Percentiles rank a stretch among this genome's conserved stretches.
Evolutionary conservation across 2,888 invertebrate genomes (phyloP).

Genomic region (Resseliella maxima): DNA sequence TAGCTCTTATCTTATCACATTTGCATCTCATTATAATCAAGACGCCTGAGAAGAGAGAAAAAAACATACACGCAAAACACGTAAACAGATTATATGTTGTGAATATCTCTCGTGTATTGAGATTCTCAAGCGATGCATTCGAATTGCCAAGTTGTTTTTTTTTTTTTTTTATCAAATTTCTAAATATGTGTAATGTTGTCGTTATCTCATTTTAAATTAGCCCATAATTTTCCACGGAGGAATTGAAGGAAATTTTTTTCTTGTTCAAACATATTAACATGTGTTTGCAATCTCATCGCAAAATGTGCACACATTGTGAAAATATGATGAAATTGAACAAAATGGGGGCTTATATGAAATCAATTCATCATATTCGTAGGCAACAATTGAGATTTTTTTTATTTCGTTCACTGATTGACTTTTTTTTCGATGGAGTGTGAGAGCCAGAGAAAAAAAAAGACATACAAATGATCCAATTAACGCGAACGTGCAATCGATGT

Average conservation of each 20-base stretch:
- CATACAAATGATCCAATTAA: slow-evolving; percentile 40
- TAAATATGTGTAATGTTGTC: slow-evolving; percentile 42
- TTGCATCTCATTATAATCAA: slow-evolving; percentile 47
- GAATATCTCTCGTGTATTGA: slow-evolving; percentile 26
- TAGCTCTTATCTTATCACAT: slow-evolving; percentile 54
- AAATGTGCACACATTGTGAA: neutral
- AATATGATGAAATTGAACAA: neutral
- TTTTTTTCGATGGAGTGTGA: too few species aligned
- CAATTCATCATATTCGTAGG: neutral
- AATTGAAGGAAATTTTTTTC: neutral
- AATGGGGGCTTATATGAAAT: neutral
- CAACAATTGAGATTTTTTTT: neutral
- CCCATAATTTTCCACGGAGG: slow-evolving; percentile 20
- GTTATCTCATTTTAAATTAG: slow-evolving; percentile 48
- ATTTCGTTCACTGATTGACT: neutral
- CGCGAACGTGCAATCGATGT: neutral
- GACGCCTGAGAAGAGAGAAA: neutral
- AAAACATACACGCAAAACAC: neutral
- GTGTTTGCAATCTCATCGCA: neutral
- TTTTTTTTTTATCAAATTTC: neutral
- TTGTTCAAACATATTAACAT: slow-evolving; percentile 1
- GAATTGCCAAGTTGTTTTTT: neutral
- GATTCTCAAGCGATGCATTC: neutral
- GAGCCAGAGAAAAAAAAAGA: neutral
- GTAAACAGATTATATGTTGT: slow-evolving; percentile 7